A percentile compares a stretch with the other conserved stretches of the same genome.
These are phyloP conservation scores for Sphaerophoria taeniata DNA, from an alignment of 2,888 invertebrate genomes.

Conservation along the genomic window DNA sequence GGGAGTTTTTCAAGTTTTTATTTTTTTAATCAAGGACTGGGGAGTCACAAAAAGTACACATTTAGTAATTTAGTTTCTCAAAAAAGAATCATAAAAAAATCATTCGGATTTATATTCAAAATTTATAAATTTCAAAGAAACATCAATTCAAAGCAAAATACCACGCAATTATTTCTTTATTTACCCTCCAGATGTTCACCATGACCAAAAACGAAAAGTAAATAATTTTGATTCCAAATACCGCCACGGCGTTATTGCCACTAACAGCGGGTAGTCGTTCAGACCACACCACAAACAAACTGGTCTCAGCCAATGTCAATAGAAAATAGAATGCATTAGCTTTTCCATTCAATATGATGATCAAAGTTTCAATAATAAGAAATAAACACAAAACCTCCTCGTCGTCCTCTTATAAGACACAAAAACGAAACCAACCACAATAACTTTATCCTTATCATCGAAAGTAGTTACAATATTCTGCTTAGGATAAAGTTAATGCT, in stretches of 20 bases:
- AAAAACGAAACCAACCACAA: slow-evolving; percentile 43
- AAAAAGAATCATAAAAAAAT: too few species aligned
- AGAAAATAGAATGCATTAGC: slow-evolving; percentile 1
- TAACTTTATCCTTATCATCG: slow-evolving; percentile 70
- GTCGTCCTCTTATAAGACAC: neutral
- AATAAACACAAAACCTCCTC: slow-evolving; percentile 26
- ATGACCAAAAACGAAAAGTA: too few species aligned
- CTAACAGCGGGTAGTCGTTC: neutral
- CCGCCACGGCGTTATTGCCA: neutral
- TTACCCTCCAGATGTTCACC: slow-evolving; percentile 3
- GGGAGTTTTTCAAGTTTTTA: too few species aligned
- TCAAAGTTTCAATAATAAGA: slow-evolving; percentile 48
- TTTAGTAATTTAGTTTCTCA: too few species aligned
- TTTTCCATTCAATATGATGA: slow-evolving; percentile 40
- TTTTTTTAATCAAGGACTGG: too few species aligned
- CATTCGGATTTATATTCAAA: too few species aligned
- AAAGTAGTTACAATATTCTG: slow-evolving; percentile 46
- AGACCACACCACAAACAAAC: neutral
- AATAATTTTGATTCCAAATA: neutral
- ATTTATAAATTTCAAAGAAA: too few species aligned
- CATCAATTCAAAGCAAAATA: too few species aligned
- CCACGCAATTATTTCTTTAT: neutral
- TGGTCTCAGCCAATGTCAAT: neutral
- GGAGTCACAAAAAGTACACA: too few species aligned
- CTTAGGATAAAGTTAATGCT: slow-evolving; percentile 65